A percentile compares a stretch with the other conserved stretches of the same genome.
Conservation (phyloP, 1,140 invertebrate genomes). For the Popillia japonica region DNA sequence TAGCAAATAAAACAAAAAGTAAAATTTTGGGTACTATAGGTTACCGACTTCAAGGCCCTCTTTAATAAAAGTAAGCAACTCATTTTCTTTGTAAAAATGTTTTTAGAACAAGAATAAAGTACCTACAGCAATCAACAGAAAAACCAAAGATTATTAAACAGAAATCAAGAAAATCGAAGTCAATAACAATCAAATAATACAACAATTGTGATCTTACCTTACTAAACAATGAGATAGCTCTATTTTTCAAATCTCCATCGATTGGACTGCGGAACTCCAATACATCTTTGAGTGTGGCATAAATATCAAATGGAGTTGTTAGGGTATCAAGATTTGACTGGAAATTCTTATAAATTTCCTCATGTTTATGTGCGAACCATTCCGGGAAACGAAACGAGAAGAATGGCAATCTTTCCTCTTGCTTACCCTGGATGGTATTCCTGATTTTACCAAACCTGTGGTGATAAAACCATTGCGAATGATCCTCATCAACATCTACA, state of each 20-base stretch:
- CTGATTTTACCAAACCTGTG: slow-evolving; percentile 80
- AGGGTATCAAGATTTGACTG: slow-evolving; percentile 73
- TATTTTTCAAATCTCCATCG: slow-evolving; percentile 64
- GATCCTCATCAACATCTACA: no score
- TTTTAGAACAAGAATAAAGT: no score
- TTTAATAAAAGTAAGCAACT: no score
- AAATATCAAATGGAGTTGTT: slow-evolving; percentile 83
- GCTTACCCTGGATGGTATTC: slow-evolving; percentile 86
- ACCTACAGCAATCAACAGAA: no score
- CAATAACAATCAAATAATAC: no score
- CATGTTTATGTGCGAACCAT: slow-evolving; percentile 69
- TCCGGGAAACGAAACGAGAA: slow-evolving; percentile 82
- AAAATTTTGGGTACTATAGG: no score
- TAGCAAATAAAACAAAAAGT: no score
- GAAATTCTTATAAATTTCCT: slow-evolving; percentile 72
- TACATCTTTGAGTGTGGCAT: slow-evolving; percentile 74
- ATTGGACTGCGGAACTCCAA: slow-evolving; percentile 64
- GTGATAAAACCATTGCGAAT: slow-evolving; percentile 60
- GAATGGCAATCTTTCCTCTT: slow-evolving; percentile 88
- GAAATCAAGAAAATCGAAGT: no score
- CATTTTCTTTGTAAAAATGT: no score
- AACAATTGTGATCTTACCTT: slow-evolving; percentile 63
- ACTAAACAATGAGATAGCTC: slow-evolving; percentile 77
- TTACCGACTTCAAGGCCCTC: no score
- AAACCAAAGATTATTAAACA: no score